phyloP scores from a whole-genome alignment of 2,797 vertebrate species.

The Gadopsis bispinosus region DNA sequence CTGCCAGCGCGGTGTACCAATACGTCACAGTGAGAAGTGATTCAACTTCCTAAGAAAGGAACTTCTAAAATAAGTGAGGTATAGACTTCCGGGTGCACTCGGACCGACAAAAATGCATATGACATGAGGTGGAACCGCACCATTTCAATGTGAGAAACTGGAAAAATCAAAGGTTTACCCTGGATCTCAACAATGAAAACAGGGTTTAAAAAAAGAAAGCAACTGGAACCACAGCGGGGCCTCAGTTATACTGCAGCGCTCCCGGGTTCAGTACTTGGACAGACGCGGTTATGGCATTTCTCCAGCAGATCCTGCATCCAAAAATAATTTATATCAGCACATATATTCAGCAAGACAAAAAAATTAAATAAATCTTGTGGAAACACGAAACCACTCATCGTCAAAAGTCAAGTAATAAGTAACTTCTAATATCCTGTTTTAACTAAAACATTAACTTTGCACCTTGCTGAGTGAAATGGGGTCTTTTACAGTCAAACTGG shows the following conservation, averaged over 20 bases:
- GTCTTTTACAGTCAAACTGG: background rate
- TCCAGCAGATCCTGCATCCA: background rate
- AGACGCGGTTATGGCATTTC: background rate
- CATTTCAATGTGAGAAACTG: conserved; percentile 18
- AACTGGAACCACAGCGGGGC: conserved; percentile 2
- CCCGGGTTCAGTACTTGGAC: background rate
- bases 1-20: background rate
- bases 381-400: background rate
- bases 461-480: background rate
- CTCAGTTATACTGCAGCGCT: background rate
- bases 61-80: conserved; percentile 11
- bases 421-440: too few species aligned
- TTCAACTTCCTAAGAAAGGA: background rate
- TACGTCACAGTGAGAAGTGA: background rate
- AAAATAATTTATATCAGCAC: background rate
- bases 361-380: too few species aligned
- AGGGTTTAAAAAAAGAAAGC: conserved; percentile 3
- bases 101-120: conserved; percentile 16
- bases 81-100: conserved; percentile 7
- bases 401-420: too few species aligned
- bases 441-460: background rate
- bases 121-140: conserved; percentile 10
- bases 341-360: background rate
- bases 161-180: conserved; percentile 17
- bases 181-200: conserved; percentile 32